Base-by-base conservation (phyloP, 2,113 vertebrate species). In the Percopsis transmontana region DNA sequence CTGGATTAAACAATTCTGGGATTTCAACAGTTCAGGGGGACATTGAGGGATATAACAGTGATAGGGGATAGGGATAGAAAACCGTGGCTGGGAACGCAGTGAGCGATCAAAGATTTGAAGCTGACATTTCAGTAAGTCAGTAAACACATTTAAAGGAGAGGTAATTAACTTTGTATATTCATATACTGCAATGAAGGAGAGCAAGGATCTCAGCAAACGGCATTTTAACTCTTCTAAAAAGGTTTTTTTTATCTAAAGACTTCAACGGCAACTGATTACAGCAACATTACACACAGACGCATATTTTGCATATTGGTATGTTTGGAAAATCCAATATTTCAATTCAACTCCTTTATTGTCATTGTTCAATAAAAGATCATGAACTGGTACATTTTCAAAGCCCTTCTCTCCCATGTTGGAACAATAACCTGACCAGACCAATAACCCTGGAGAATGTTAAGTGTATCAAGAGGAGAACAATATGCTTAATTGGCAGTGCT, bases 81-180 rank as follows among this genome's bases (percentile, higher is more conserved):
- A 51, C 13, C 45, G 27, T 57, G 19, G 15, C 10, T 39, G n/a
- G 44, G 21, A 60, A 70, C 0, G 2, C 55, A 62, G 33, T 14
- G 16, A 58, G 53, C 47, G 63, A 79, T 70, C 60, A 68, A 70
- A 58, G 15, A 58, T 58, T 53, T 68, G 66, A 61, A 75, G n/a
- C 58, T 75, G 68, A 72, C 59, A 70, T 74, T 72, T 66, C 60
- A 58, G 58, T 38, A 65, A 64, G 23, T 50, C 27, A 51, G 54
- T 55, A 58, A 78, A 69, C 33, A 77, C 63, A 65, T 62, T 64
- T 15, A 33, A 58, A 2, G 8, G 12, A 59, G 45, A 62, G 3
- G 58, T 24, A 53, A 21, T 21, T 48, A n/a, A 48, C 45, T 50
- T 48, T 15, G 47, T 48, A 45, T 70, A 50, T 50, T 48, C 16